A percentile compares a stretch with the other conserved stretches of the same genome.
phyloP scores from a whole-genome alignment of 2,797 vertebrate genomes.

The Enteromius thamalakanensis region DNA sequence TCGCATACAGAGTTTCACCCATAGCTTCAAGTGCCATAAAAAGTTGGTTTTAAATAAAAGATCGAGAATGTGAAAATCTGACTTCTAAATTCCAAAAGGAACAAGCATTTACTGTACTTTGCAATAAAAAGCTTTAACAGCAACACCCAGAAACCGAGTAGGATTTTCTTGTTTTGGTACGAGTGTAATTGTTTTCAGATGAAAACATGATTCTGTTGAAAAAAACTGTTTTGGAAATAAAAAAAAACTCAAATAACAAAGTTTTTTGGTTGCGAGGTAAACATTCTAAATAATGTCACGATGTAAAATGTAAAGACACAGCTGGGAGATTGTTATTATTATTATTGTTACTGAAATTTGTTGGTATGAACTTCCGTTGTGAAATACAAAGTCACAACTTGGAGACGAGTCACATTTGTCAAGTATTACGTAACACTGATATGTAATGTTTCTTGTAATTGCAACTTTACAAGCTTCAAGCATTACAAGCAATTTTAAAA shows the following conservation, averaged over 20 bases:
- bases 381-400: too few species aligned
- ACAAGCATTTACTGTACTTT: slow-evolving; percentile 72
- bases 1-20: slow-evolving; percentile 60
- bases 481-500: too few species aligned
- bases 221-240: not conserved
- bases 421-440: not conserved
- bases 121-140: slow-evolving; percentile 86
- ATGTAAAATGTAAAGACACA: not conserved
- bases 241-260: not conserved
- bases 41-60: slow-evolving; percentile 51
- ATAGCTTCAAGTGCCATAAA: slow-evolving; percentile 73
- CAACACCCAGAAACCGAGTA: slow-evolving; percentile 53
- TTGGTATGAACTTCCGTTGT: too few species aligned
- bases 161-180: slow-evolving; percentile 7
- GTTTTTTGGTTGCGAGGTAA: not conserved
- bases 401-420: too few species aligned
- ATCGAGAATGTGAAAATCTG: slow-evolving; percentile 66
- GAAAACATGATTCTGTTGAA: not conserved
- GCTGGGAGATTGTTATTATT: not conserved
- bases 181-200: not conserved
- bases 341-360: too few species aligned
- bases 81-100: slow-evolving; percentile 74
- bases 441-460: too few species aligned
- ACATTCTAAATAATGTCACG: not conserved
- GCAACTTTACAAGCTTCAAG: too few species aligned